Conservation (phyloP, 2,888 invertebrate species). For the Allolobophora icterica region DNA sequence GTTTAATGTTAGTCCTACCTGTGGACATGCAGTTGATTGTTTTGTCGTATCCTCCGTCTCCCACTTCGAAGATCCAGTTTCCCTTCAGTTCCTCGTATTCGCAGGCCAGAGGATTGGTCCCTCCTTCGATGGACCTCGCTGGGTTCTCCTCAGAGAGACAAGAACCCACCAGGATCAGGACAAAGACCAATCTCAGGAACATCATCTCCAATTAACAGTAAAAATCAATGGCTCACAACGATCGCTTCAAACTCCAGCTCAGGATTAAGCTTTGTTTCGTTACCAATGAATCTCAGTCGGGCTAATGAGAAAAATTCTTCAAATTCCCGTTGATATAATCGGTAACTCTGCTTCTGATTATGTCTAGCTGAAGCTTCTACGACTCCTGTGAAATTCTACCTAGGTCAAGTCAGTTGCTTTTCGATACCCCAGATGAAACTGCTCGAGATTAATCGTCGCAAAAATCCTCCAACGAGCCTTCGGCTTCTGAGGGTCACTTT, state of each 20-base stretch:
- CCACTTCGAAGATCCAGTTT: constrained; percentile 57
- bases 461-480: not conserved
- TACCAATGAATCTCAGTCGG: too few species aligned
- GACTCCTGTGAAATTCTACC: too few species aligned
- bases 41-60: constrained; percentile 48
- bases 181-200: not conserved
- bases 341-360: too few species aligned
- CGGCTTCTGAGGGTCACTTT: not conserved
- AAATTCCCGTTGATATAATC: not conserved
- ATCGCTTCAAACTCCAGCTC: too few species aligned
- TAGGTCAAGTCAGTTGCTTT: not conserved
- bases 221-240: too few species aligned
- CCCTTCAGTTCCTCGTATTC: constrained; percentile 60
- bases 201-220: not conserved
- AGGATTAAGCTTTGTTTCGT: too few species aligned
- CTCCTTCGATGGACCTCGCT: not conserved
- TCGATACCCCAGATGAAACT: not conserved
- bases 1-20: not conserved
- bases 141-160: not conserved
- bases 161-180: not conserved
- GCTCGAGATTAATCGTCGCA: not conserved
- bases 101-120: constrained; percentile 44
- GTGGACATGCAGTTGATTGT: constrained; percentile 37
- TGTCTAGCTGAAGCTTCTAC: too few species aligned
- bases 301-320: not conserved